phyloP scores from a whole-genome alignment of 2,888 invertebrate species.

The Poecilus cupreus region DNA sequence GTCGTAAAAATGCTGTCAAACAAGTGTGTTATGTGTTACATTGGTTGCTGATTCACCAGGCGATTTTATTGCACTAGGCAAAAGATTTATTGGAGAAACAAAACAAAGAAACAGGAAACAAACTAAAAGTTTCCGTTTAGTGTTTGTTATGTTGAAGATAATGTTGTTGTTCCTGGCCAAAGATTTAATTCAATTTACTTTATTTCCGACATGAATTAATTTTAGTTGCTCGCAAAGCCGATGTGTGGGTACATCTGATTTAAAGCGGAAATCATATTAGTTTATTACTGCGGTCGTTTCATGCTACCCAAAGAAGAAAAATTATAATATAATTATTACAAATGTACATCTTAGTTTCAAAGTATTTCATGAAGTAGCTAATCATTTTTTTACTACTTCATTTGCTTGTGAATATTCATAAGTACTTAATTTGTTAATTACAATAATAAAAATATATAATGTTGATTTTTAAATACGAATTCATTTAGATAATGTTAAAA shows the following conservation, averaged over 20 bases:
- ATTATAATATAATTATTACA: neutral
- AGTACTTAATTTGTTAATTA: too few species aligned
- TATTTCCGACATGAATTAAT: constrained; percentile 17
- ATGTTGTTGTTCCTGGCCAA: neutral
- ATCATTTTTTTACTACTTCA: too few species aligned
- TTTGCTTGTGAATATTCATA: too few species aligned
- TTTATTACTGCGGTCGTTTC: neutral
- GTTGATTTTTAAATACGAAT: too few species aligned
- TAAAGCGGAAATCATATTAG: constrained; percentile 20
- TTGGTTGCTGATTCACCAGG: neutral
- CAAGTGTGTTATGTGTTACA: neutral
- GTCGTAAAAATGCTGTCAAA: neutral
- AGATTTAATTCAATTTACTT: constrained; percentile 4
- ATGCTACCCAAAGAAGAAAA: neutral
- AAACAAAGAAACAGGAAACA: neutral
- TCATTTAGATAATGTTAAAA: too few species aligned
- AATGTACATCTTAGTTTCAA: too few species aligned
- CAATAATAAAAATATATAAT: too few species aligned
- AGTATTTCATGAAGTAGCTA: too few species aligned
- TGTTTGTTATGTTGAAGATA: neutral
- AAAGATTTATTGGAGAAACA: neutral
- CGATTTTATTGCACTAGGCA: too few species aligned
- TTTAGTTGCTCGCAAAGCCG: neutral
- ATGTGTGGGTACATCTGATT: constrained; percentile 7
- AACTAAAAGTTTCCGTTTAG: neutral